phyloP scores from a whole-genome alignment of 92 coral and sea anemone genomes.

The Palythoa grandis region DNA sequence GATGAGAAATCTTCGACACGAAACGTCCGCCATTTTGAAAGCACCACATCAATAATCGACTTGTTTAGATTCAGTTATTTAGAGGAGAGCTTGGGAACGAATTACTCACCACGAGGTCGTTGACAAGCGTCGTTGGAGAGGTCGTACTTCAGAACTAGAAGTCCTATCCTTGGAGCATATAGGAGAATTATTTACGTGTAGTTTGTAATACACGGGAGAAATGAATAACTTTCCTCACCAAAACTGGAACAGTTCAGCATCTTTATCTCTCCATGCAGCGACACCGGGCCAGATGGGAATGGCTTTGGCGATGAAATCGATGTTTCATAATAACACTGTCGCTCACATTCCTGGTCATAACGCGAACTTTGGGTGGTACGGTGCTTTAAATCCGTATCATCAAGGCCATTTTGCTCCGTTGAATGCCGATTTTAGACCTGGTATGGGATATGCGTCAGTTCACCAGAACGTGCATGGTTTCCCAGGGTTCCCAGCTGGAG shows the following conservation, averaged over 20 bases:
- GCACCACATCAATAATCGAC: neutral
- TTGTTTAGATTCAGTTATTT: neutral
- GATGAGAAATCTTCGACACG: constrained; percentile 51
- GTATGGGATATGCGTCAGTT: neutral
- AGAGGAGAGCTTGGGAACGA: constrained; percentile 22
- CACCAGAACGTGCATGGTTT: constrained; percentile 27
- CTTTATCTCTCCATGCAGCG: neutral
- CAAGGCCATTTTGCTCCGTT: neutral
- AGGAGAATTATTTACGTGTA: neutral
- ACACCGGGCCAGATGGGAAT: constrained; percentile 39
- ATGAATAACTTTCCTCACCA: constrained; percentile 83
- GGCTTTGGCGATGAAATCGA: constrained; percentile 28
- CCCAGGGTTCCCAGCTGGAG: constrained; percentile 26
- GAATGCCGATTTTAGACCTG: neutral
- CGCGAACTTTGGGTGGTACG: constrained; percentile 11
- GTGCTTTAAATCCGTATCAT: neutral
- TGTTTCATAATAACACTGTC: neutral
- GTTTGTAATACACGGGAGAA: neutral
- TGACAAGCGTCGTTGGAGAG: neutral
- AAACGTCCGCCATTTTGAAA: constrained; percentile 31
- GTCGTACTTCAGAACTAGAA: neutral
- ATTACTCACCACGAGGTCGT: constrained; percentile 11
- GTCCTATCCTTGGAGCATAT: neutral
- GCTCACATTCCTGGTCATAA: neutral
- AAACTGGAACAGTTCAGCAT: constrained; percentile 54